Evolutionary conservation across 1,140 invertebrate genomes (phyloP), one percentile per base, ranked within the genome.

Genomic region (Nebria ingens): DNA sequence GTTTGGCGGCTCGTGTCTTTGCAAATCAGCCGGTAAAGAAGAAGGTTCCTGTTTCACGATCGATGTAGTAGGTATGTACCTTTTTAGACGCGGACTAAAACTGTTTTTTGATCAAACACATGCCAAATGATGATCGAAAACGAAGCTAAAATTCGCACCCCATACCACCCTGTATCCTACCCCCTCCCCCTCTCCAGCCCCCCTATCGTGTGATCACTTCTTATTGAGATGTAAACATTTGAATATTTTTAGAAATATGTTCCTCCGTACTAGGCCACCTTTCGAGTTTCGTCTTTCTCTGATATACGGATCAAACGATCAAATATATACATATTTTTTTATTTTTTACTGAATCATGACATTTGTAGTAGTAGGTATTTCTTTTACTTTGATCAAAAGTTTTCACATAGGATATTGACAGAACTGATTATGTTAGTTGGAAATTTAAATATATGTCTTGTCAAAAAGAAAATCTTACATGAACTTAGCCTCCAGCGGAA

Each of bases 191-290:
- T n/a, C n/a, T n/a, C n/a, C n/a, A n/a, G n/a, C n/a, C n/a, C n/a
- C n/a, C n/a, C n/a, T n/a, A n/a, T n/a, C n/a, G 25, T 29, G 25
- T 45, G 40, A 45, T 45, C 40, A 45, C 17, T 45, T 45, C 40
- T 45, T 45, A 45, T 45, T 45, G 40, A 45, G 40, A 45, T 45
- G 40, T 45, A 45, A 45, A 45, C 40, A 45, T 17, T 45, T 45
- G 40, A 45, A 45, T 45, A 45, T 45, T 45, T 45, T 4, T 17
- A 11, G 40, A 17, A 6, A 45, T 45, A 45, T 45, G 25, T 6
- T 34, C n/a, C n/a, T 9, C 25, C 25, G n/a, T n/a, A n/a, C n/a
- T n/a, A n/a, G n/a, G n/a, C n/a, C n/a, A n/a, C n/a, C n/a, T n/a
- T n/a, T n/a, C n/a, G n/a, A n/a, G n/a, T n/a, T n/a, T n/a, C n/a